phyloP scores from a whole-genome alignment of 2,113 vertebrate genomes.

The Microcebus lehilahytsara region DNA sequence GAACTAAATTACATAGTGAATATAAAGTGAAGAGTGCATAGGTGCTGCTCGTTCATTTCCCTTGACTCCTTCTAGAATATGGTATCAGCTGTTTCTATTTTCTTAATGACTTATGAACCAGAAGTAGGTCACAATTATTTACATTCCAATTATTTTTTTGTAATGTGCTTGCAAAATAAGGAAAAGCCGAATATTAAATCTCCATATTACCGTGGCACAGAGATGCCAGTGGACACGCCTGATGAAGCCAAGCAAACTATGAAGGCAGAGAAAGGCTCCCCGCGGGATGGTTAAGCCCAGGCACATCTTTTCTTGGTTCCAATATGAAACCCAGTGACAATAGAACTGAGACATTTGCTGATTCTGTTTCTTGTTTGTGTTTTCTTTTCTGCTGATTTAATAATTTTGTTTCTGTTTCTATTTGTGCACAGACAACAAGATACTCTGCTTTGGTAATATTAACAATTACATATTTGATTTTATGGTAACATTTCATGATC shows the following conservation, averaged over 20 bases:
- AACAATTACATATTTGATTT: background rate
- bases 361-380: background rate
- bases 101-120: background rate
- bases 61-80: background rate
- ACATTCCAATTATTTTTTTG: background rate
- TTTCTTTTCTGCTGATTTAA: background rate
- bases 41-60: background rate
- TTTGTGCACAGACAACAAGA: background rate
- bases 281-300: background rate
- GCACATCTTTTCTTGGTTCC: background rate
- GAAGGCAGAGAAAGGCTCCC: too few relatives aligned
- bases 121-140: background rate
- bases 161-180: background rate
- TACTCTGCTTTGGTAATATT: background rate
- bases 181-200: background rate
- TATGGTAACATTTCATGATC: background rate
- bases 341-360: background rate
- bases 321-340: background rate
- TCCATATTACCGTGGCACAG: background rate
- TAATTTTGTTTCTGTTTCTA: background rate
- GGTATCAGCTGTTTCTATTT: background rate
- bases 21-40: background rate
- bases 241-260: background rate
- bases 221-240: background rate
- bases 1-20: background rate